phyloP scores from a whole-genome alignment of 2,888 invertebrate species.

The Heteromurus nitidus region DNA sequence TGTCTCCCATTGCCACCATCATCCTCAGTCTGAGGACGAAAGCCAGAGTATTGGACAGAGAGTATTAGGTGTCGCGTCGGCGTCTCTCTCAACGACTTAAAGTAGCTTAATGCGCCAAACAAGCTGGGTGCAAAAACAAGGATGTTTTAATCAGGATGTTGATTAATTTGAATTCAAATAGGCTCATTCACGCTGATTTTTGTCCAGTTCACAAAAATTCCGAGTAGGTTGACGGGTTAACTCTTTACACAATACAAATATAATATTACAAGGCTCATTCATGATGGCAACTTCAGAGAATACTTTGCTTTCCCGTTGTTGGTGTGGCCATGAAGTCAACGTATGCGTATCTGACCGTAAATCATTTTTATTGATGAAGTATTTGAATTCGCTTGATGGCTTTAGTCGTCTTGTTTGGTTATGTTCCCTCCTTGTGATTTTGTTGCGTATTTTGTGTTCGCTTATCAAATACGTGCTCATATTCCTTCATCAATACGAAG shows the following conservation, averaged over 20 bases:
- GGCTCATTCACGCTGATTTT: conserved; percentile 16
- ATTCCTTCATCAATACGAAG: no score
- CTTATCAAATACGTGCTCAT: no score
- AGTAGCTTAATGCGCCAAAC: not conserved
- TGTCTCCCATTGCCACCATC: conserved; percentile 27
- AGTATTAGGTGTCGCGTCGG: not conserved
- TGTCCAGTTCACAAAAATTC: not conserved
- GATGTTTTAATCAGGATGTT: conserved; percentile 63
- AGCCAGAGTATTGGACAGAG: not conserved
- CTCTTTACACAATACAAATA: no score
- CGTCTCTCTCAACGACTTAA: not conserved
- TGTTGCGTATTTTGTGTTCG: no score
- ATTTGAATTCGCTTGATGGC: no score
- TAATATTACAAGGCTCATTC: no score
- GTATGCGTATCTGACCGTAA: not conserved
- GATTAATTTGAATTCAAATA: conserved; percentile 50
- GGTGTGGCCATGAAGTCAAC: not conserved
- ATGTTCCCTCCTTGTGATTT: no score
- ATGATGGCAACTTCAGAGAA: no score
- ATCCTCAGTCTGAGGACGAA: not conserved
- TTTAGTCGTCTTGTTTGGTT: no score
- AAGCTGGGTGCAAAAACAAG: conserved; percentile 45
- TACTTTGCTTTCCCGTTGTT: no score
- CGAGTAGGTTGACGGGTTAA: no score
- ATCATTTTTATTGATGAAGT: conserved; percentile 7